Percentiles rank a stretch among this genome's conserved stretches.
Evolutionary conservation across 2,797 vertebrate species (phyloP).

Genomic region (Poecilia wingei): DNA sequence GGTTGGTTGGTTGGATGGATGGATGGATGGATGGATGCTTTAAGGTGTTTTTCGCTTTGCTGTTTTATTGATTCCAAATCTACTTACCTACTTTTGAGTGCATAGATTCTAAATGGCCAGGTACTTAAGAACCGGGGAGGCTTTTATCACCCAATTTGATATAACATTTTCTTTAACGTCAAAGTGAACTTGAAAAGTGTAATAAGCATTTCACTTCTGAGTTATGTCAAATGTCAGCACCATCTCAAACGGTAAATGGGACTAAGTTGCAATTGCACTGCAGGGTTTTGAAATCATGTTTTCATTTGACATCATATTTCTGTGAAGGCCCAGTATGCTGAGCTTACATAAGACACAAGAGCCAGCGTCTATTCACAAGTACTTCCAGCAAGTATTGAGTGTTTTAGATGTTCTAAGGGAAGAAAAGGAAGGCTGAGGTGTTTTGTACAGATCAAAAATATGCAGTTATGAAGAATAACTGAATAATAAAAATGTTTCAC

Average conservation of each 20-base stretch:
- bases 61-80: not conserved
- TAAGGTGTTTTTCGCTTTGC: not conserved
- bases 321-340: not conserved
- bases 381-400: not conserved
- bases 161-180: not conserved
- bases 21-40: not conserved
- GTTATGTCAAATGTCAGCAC: constrained; percentile 11
- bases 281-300: not conserved
- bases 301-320: not conserved
- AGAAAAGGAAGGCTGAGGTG: constrained; percentile 1
- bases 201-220: not conserved
- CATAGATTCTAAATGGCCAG: not conserved
- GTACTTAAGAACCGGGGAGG: not conserved
- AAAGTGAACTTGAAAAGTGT: not conserved
- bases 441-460: constrained; percentile 44
- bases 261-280: not conserved
- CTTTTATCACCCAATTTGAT: not conserved
- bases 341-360: not conserved
- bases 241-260: not conserved
- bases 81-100: not conserved
- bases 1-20: not conserved
- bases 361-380: not conserved
- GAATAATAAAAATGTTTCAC: constrained; percentile 48
- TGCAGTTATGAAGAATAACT: constrained; percentile 32
- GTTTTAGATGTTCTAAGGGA: not conserved